phyloP scores from a whole-genome alignment of 2,888 invertebrate genomes.

The Temnothorax unifasciatus region DNA sequence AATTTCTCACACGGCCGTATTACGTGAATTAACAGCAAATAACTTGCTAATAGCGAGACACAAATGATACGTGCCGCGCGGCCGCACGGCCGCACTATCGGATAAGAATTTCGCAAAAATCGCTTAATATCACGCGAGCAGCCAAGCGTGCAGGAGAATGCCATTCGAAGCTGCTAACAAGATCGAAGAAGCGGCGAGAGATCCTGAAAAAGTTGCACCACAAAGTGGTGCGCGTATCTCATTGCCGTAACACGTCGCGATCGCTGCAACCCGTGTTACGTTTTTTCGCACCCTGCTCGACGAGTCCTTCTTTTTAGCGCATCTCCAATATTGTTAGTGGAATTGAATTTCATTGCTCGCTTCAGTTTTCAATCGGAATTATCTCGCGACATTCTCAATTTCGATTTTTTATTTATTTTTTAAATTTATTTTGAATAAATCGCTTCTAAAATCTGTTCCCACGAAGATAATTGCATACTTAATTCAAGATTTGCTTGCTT shows the following conservation, averaged over 20 bases:
- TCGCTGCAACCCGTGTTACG: not conserved
- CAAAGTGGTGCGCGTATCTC: conserved; percentile 33
- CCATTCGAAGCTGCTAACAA: conserved; percentile 42
- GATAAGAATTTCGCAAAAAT: conserved; percentile 27
- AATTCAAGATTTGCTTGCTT: not conserved
- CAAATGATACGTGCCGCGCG: conserved; percentile 23
- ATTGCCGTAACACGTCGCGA: conserved; percentile 20
- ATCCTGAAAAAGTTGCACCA: conserved; percentile 39
- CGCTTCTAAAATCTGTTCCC: not conserved
- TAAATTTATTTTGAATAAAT: not conserved
- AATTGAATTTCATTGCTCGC: conserved; percentile 11
- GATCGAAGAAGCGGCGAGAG: conserved; percentile 38
- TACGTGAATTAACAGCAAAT: conserved; percentile 45
- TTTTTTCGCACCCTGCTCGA: not conserved
- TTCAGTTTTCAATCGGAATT: not conserved
- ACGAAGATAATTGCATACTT: not conserved
- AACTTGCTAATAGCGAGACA: conserved; percentile 32
- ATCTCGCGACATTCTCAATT: not conserved
- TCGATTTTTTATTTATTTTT: not conserved
- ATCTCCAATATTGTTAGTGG: not conserved
- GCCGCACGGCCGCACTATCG: not conserved
- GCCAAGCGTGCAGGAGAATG: conserved; percentile 28
- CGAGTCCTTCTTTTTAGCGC: not conserved
- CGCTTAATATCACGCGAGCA: conserved; percentile 26
- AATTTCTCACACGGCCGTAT: conserved; percentile 11